A percentile compares a stretch with the other conserved stretches of the same genome.
Conservation (phyloP, 2,888 invertebrate genomes). For the Poecilobothrus nobilitatus region DNA sequence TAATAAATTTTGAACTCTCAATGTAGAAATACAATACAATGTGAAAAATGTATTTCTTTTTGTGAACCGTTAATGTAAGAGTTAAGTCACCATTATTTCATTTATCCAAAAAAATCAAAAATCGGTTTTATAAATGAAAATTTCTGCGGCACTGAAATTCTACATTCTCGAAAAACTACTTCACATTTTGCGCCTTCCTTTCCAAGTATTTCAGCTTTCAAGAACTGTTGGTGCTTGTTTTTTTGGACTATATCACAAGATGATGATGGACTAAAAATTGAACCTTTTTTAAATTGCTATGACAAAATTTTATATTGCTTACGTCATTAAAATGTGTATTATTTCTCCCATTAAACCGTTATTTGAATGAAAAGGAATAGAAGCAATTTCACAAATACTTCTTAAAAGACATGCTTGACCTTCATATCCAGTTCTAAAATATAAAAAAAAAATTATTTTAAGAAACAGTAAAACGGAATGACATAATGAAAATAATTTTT, state of each 20-base stretch:
- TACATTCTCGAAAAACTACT: slow-evolving; percentile 29
- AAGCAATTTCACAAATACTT: slow-evolving; percentile 68
- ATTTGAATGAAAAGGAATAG: slow-evolving; percentile 56
- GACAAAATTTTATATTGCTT: slow-evolving; percentile 38
- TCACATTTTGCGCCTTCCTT: slow-evolving; percentile 36
- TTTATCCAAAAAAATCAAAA: too few relatives aligned
- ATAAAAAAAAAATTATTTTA: slow-evolving; percentile 10
- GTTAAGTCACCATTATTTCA: too few relatives aligned
- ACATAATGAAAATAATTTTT: too few relatives aligned
- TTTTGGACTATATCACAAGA: slow-evolving; percentile 54
- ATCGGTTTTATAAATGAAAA: neutral
- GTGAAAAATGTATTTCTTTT: too few relatives aligned
- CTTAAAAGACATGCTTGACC: slow-evolving; percentile 64
- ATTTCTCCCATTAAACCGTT: slow-evolving; percentile 67
- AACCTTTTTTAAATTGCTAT: neutral
- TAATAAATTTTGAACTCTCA: too few relatives aligned
- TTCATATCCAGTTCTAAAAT: slow-evolving; percentile 52
- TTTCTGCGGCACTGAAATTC: slow-evolving; percentile 30
- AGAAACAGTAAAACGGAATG: too few relatives aligned
- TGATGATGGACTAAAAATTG: slow-evolving; percentile 53
- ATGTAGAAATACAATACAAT: too few relatives aligned
- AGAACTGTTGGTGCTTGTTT: slow-evolving; percentile 58
- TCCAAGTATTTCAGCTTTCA: slow-evolving; percentile 60
- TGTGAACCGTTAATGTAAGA: too few relatives aligned
- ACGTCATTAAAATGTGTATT: slow-evolving; percentile 67